Conservation (phyloP, 1,140 invertebrate species). For the Drosophila yakuba region DNA sequence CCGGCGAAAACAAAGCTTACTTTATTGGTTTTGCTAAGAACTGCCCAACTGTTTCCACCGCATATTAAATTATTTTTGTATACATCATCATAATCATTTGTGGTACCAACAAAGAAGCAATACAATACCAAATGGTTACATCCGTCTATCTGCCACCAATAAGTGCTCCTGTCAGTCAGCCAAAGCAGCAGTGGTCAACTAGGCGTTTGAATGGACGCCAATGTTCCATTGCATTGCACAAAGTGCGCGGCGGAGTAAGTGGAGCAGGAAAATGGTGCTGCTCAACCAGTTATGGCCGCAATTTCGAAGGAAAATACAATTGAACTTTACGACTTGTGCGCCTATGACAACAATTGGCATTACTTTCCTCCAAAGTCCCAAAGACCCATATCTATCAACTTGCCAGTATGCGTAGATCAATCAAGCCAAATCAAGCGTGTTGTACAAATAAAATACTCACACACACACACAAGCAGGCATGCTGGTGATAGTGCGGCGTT, state of each 20-base stretch:
- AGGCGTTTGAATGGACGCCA: background rate
- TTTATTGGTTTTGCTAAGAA: no score
- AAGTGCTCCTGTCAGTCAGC: background rate
- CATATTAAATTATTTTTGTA: no score
- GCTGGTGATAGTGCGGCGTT: conserved; percentile 53
- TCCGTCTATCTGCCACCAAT: background rate
- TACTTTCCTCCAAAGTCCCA: background rate
- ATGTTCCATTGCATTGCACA: conserved; percentile 20
- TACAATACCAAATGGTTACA: background rate
- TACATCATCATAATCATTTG: no score
- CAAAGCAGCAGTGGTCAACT: background rate
- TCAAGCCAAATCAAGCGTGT: conserved; percentile 60
- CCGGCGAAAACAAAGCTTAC: no score
- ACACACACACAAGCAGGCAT: conserved; percentile 8
- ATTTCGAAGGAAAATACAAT: conserved; percentile 31
- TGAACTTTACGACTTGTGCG: conserved; percentile 49
- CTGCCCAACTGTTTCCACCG: no score
- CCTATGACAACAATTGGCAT: conserved; percentile 43
- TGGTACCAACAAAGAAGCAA: background rate
- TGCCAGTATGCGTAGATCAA: conserved; percentile 28
- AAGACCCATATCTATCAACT: background rate
- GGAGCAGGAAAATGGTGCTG: conserved; percentile 14
- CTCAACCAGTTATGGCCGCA: conserved; percentile 14
- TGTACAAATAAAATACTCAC: conserved; percentile 46
- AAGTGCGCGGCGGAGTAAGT: background rate